Percentiles rank a stretch among this genome's conserved stretches.
phyloP scores from a whole-genome alignment of 1,140 invertebrate genomes.

The Zaprionus ornatus region DNA sequence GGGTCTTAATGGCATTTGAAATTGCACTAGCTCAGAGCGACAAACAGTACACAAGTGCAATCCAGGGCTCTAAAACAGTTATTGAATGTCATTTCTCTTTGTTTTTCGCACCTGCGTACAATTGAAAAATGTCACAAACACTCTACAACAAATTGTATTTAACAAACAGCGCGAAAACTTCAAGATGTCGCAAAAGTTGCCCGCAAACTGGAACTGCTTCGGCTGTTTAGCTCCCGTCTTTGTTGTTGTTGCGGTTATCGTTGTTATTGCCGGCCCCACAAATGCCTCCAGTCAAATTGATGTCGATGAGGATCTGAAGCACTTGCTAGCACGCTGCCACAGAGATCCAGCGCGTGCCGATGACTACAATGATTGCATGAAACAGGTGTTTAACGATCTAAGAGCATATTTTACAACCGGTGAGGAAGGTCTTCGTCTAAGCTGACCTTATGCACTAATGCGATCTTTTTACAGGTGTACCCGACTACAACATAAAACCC shows the following conservation, averaged over 20 bases:
- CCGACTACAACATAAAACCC: conserved; percentile 88
- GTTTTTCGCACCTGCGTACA: conserved; percentile 15
- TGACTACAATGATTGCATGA: conserved; percentile 89
- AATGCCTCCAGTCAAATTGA: conserved; percentile 55
- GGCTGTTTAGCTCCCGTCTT: not conserved
- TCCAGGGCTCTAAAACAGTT: not conserved
- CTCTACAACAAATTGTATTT: conserved; percentile 31
- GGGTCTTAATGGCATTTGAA: not conserved
- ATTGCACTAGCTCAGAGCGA: not conserved
- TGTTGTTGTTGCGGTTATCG: conserved; percentile 3
- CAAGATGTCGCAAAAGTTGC: conserved; percentile 52
- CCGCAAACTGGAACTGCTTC: conserved; percentile 46
- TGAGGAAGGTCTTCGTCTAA: conserved; percentile 62
- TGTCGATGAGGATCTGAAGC: conserved; percentile 67
- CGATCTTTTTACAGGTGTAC: conserved; percentile 85
- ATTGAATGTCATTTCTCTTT: conserved; percentile 24
- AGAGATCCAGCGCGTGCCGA: conserved; percentile 84
- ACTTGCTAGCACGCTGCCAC: conserved; percentile 86
- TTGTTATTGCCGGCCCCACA: not conserved
- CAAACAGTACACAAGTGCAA: not conserved
- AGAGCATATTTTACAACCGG: conserved; percentile 89
- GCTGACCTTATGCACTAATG: not conserved
- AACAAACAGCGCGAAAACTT: conserved; percentile 17
- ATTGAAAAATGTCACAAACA: not conserved
- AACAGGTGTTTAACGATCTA: conserved; percentile 89